Conservation (phyloP, 2,797 vertebrate genomes). For the Natrix natrix region DNA sequence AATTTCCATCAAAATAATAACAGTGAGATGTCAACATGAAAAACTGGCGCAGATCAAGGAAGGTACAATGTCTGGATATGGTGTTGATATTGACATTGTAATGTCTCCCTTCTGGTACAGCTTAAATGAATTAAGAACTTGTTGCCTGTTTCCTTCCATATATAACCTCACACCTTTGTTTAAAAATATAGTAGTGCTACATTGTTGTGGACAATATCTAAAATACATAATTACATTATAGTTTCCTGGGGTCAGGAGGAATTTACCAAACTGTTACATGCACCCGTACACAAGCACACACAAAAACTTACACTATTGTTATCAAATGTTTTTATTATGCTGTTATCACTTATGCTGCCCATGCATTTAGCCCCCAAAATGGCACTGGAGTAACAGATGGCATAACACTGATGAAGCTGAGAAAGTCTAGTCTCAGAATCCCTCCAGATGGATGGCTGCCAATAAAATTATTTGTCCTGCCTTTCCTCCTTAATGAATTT, state of each 20-base stretch:
- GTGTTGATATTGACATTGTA: neutral
- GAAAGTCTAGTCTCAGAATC: neutral
- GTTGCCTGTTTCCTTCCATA: neutral
- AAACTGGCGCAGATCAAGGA: slow-evolving; percentile 9
- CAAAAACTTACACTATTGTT: neutral
- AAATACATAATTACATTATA: neutral
- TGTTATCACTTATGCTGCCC: neutral
- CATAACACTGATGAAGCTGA: neutral
- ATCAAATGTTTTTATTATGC: neutral
- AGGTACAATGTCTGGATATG: slow-evolving; percentile 14
- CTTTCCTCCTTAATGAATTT: neutral
- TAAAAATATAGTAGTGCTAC: neutral
- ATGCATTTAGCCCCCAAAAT: neutral
- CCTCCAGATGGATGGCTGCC: neutral
- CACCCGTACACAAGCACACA: neutral
- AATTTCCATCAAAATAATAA: slow-evolving; percentile 44
- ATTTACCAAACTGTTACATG: neutral
- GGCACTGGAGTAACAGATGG: neutral
- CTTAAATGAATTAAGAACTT: neutral
- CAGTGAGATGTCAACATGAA: neutral
- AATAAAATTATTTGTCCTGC: neutral
- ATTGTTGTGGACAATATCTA: neutral
- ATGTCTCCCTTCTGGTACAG: neutral
- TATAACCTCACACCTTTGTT: slow-evolving; percentile 18
- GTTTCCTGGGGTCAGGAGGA: neutral